Conservation (phyloP, 2,888 invertebrate genomes). For the Busseola fusca region DNA sequence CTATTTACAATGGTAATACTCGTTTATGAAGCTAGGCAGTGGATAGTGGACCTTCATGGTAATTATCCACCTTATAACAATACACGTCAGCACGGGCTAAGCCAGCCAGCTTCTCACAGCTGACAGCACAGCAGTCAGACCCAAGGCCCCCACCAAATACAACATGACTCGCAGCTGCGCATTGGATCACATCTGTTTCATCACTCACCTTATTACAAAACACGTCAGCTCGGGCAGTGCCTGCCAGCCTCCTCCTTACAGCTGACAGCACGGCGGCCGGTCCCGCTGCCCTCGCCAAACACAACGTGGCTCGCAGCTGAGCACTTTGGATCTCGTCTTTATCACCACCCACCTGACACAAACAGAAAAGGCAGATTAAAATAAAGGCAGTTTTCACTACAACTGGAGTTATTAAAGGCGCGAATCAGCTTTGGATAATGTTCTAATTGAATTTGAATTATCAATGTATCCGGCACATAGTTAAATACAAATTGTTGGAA, state of each 20-base stretch:
- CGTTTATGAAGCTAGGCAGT: not conserved
- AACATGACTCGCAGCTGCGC: constrained; percentile 85
- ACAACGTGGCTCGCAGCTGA: constrained; percentile 86
- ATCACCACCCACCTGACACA: constrained; percentile 76
- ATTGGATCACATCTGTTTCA: constrained; percentile 73
- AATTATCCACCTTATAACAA: constrained; percentile 43
- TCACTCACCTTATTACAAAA: constrained; percentile 67
- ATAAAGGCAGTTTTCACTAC: too few species aligned
- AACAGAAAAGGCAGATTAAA: not conserved
- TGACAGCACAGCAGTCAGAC: constrained; percentile 91
- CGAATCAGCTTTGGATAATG: not conserved
- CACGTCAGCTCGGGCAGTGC: constrained; percentile 87
- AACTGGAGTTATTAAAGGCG: not conserved
- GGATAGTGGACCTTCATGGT: not conserved
- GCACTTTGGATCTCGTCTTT: constrained; percentile 75
- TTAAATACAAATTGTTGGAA: not conserved
- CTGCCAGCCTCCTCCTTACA: constrained; percentile 88
- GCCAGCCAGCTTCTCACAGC: constrained; percentile 89
- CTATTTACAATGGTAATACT: not conserved
- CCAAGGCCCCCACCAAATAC: constrained; percentile 93
- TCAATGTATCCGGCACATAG: too few species aligned
- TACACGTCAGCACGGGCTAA: constrained; percentile 88
- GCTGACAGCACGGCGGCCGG: constrained; percentile 91
- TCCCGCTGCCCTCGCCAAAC: constrained; percentile 94
- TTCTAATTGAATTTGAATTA: constrained; percentile 6